Percentiles rank a stretch among this genome's conserved stretches.
These are phyloP conservation scores for Argentina silus DNA, from an alignment of 2,797 vertebrate species.

Conservation along the genomic window DNA sequence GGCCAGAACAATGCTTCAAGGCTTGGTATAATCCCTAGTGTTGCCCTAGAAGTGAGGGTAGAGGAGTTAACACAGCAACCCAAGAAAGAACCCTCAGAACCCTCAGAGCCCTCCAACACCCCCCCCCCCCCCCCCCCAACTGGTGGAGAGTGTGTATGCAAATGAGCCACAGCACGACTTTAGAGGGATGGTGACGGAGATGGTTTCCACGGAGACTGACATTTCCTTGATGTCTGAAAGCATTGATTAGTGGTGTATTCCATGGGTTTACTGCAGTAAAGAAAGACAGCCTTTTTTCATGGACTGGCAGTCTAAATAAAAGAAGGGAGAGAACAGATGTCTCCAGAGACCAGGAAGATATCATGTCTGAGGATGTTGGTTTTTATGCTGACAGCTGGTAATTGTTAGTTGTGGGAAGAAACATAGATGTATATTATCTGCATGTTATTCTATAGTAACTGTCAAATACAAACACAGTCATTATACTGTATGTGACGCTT, in stretches of 20 bases:
- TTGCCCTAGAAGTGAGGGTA: conserved; percentile 51
- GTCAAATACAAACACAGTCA: conserved; percentile 29
- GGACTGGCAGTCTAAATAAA: conserved; percentile 33
- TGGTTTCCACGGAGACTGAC: conserved; percentile 49
- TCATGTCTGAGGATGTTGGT: background rate
- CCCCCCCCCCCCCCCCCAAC: conserved; percentile 6
- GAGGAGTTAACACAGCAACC: conserved; percentile 48
- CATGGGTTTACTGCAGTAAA: conserved; percentile 30
- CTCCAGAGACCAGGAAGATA: conserved; percentile 15
- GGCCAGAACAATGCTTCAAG: conserved; percentile 53
- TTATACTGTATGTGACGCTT: conserved; percentile 41
- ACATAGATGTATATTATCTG: conserved; percentile 35
- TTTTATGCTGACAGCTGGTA: conserved; percentile 40
- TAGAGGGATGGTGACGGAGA: conserved; percentile 19
- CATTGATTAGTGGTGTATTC: conserved; percentile 55
- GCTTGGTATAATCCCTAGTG: conserved; percentile 57
- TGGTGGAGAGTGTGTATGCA: conserved; percentile 37
- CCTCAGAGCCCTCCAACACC: conserved; percentile 29
- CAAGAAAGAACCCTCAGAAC: conserved; percentile 25
- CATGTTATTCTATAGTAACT: conserved; percentile 28
- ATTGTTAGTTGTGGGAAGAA: conserved; percentile 42
- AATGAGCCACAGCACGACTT: conserved; percentile 27
- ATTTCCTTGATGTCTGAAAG: conserved; percentile 52
- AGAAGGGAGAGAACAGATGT: conserved; percentile 45
- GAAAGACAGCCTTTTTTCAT: conserved; percentile 23